Evolutionary conservation across 2,113 vertebrate species (phyloP).

Genomic region (Caretta caretta): DNA sequence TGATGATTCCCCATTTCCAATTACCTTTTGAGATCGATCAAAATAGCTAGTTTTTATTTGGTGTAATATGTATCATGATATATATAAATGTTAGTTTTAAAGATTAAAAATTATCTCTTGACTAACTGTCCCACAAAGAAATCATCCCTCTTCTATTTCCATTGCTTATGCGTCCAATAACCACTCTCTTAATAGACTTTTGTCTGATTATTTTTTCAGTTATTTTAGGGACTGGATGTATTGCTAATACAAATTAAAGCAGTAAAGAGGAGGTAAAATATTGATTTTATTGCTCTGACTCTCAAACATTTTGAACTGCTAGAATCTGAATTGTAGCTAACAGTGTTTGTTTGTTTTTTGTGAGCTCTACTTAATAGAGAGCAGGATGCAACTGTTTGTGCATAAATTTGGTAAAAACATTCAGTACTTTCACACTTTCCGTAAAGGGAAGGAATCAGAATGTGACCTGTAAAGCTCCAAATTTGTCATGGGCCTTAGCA

Average conservation of each 20-base stretch:
- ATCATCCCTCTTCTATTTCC: background rate
- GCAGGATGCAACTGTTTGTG: background rate
- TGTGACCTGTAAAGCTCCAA: background rate
- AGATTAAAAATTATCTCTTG: background rate
- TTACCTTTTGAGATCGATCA: background rate
- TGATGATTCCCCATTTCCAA: background rate
- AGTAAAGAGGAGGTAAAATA: background rate
- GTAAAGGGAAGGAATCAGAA: background rate
- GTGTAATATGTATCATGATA: background rate
- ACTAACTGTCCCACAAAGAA: background rate
- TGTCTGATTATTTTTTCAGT: background rate
- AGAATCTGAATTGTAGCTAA: background rate
- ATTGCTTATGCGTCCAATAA: background rate
- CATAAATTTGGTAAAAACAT: background rate
- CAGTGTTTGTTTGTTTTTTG: background rate
- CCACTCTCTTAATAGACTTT: background rate
- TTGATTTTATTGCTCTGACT: background rate
- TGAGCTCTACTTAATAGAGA: background rate
- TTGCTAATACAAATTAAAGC: background rate
- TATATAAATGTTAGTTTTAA: background rate
- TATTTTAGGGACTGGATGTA: background rate
- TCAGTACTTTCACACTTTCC: background rate
- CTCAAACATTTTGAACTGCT: background rate
- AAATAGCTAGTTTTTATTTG: background rate
- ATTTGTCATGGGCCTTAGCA: background rate